A percentile compares a stretch with the other conserved stretches of the same genome.
Conservation (phyloP, 2,888 invertebrate species). For the Synergus laeviventris region DNA sequence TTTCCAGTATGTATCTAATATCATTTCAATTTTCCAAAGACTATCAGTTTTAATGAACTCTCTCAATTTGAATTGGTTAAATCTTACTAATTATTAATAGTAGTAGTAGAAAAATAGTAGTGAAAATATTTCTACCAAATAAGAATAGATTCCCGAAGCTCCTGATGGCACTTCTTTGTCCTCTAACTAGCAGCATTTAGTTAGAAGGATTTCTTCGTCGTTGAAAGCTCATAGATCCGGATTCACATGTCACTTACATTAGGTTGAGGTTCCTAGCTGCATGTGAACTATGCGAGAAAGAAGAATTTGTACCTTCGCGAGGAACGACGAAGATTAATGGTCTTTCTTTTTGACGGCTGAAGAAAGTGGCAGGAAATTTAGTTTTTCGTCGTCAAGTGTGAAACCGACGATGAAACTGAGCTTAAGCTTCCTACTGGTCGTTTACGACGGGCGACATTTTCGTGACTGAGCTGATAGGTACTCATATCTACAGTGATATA, state of each 20-base stretch:
- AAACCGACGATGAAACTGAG: conserved; percentile 14
- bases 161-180: neutral
- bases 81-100: no score
- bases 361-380: conserved; percentile 36
- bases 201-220: neutral
- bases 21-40: no score
- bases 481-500: neutral
- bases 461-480: neutral
- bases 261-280: neutral
- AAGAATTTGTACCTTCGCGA: conserved; percentile 1
- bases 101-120: no score
- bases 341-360: conserved; percentile 17
- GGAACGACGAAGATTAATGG: conserved; percentile 18
- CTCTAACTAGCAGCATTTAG: neutral
- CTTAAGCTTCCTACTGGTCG: conserved; percentile 25
- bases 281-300: conserved; percentile 8
- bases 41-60: no score
- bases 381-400: conserved; percentile 33
- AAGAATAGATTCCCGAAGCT: neutral
- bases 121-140: neutral
- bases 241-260: conserved; percentile 25
- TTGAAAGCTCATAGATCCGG: neutral
- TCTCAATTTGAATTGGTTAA: no score
- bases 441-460: conserved; percentile 21
- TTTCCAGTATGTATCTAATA: no score